Conservation (phyloP, 2,113 vertebrate species). For the Eupsittula cactorum region DNA sequence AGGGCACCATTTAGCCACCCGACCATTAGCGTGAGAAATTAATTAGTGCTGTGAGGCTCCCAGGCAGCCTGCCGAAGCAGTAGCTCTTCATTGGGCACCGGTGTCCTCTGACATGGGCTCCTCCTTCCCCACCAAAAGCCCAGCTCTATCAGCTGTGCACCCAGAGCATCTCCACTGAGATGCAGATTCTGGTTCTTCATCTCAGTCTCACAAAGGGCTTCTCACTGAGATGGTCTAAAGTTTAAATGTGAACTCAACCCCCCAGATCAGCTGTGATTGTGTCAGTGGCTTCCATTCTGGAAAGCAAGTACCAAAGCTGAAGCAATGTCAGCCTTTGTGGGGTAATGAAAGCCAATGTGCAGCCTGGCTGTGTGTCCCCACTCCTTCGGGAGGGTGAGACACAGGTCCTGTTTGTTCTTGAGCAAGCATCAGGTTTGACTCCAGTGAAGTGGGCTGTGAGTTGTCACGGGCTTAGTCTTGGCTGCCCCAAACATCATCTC, state of each 20-base stretch:
- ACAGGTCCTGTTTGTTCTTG: too few relatives aligned
- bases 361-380: too few relatives aligned
- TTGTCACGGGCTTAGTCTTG: accelerated
- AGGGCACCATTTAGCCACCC: neutral
- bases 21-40: neutral
- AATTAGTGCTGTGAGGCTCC: neutral
- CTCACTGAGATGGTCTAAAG: constrained; percentile 19
- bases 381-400: too few relatives aligned
- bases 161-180: neutral
- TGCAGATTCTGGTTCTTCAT: constrained; percentile 10
- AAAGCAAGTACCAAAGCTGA: neutral
- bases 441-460: too few relatives aligned
- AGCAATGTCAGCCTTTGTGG: neutral
- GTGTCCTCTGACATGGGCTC: neutral
- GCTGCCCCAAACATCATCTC: neutral
- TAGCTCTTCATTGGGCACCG: too few relatives aligned
- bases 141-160: neutral
- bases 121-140: neutral
- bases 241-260: constrained; percentile 27
- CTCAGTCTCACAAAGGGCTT: constrained; percentile 8
- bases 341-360: too few relatives aligned
- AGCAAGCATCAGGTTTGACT: too few relatives aligned
- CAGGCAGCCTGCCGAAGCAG: neutral
- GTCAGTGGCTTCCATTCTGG: neutral
- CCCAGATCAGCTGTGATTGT: neutral